A percentile compares a stretch with the other conserved stretches of the same genome.
Conservation (phyloP, 1,140 invertebrate species). For the Bombus breviceps region DNA sequence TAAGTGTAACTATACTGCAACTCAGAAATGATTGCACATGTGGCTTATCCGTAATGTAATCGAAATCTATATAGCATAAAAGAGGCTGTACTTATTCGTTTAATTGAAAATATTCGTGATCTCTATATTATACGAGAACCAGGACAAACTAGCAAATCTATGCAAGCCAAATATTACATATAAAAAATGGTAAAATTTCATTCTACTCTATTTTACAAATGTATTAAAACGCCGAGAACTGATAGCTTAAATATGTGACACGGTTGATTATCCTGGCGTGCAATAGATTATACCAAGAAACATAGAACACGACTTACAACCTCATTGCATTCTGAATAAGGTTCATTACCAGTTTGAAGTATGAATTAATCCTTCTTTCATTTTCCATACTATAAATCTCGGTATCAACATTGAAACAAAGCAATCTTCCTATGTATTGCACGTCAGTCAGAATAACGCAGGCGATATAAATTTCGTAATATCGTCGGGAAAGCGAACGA, state of each 20-base stretch:
- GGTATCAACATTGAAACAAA: not conserved
- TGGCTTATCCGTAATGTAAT: not conserved
- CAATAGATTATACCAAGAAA: not conserved
- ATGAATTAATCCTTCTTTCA: not conserved
- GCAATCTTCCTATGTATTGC: not conserved
- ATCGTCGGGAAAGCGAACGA: not conserved
- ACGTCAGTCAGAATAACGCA: not conserved
- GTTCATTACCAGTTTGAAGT: not conserved
- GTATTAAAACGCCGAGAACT: not conserved
- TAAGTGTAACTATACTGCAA: not conserved
- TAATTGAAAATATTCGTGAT: no score
- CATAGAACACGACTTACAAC: not conserved
- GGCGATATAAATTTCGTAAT: constrained; percentile 5
- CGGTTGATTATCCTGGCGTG: not conserved
- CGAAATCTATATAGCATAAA: no score
- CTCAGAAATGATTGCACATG: not conserved
- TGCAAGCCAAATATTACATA: no score
- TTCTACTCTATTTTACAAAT: no score
- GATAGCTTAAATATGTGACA: not conserved
- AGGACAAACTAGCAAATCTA: no score
- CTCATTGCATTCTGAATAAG: not conserved
- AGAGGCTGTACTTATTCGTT: no score
- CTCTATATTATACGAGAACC: no score
- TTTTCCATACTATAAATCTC: not conserved
- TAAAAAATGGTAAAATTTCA: no score